Conservation (phyloP, 2,113 vertebrate genomes). For the Neolamprologus sp. region DNA sequence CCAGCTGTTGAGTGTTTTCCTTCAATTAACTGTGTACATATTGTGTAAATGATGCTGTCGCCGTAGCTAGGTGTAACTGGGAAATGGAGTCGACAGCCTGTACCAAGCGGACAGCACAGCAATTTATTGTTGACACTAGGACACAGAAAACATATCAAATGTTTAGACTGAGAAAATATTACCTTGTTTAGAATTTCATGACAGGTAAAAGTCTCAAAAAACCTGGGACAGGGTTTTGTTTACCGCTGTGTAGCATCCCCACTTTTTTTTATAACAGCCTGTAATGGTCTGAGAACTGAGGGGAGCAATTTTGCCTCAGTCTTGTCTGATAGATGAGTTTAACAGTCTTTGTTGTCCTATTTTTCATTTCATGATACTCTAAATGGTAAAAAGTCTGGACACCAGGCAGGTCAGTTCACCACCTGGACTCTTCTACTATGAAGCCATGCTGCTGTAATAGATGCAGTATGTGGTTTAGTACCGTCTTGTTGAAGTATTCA, state of each 20-base stretch:
- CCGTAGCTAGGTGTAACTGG: not conserved
- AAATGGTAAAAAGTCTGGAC: not conserved
- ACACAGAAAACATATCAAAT: not conserved
- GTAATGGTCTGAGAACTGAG: not conserved
- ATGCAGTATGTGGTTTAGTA: not conserved
- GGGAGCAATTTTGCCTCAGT: not conserved
- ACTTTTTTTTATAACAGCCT: not conserved
- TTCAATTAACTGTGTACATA: not conserved
- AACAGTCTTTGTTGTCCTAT: not conserved
- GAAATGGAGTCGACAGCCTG: not conserved
- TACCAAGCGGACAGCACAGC: not conserved
- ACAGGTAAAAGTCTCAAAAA: not conserved
- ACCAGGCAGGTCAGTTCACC: not conserved
- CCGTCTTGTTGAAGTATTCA: fast-evolving
- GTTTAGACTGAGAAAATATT: not conserved
- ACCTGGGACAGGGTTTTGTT: not conserved
- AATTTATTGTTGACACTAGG: not conserved
- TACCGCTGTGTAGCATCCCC: not conserved
- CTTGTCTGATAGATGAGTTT: not conserved
- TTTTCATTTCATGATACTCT: not conserved
- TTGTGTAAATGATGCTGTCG: not conserved
- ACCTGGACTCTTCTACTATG: not conserved
- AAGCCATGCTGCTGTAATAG: not conserved
- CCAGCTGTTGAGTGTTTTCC: not conserved
- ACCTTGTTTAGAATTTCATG: not conserved